Evolutionary conservation across 2,888 invertebrate genomes (phyloP).

Genomic region (Conus canariensis): DNA sequence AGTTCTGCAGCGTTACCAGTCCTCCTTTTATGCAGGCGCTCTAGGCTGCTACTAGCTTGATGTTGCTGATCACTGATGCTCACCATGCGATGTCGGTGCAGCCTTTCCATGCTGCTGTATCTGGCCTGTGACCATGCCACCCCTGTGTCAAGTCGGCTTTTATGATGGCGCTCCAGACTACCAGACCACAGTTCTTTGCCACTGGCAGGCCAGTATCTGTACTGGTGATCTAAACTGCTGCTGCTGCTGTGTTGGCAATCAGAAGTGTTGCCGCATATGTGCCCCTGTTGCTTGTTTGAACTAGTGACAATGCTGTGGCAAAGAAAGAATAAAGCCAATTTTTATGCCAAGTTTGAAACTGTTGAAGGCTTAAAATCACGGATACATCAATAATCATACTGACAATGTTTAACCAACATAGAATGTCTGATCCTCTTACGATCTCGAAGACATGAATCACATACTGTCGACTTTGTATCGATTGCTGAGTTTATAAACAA

Average conservation of each 20-base stretch:
- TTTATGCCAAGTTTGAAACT: not conserved
- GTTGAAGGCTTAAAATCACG: no score
- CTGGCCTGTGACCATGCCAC: not conserved
- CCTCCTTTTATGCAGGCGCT: not conserved
- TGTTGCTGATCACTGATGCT: not conserved
- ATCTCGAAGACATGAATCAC: not conserved
- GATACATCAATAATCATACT: no score
- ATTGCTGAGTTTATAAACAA: not conserved
- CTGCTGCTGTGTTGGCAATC: not conserved
- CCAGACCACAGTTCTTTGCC: not conserved
- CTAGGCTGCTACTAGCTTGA: not conserved
- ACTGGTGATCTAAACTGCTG: not conserved
- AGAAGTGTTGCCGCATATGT: not conserved
- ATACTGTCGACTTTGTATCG: not conserved
- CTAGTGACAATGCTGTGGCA: not conserved
- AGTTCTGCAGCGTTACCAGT: slow-evolving; percentile 2
- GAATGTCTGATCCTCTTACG: no score
- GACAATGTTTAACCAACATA: no score
- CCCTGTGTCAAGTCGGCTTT: slow-evolving; percentile 7
- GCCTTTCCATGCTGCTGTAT: not conserved
- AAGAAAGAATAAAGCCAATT: not conserved
- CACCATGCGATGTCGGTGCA: not conserved
- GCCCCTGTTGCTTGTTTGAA: not conserved
- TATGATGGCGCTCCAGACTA: slow-evolving; percentile 5
- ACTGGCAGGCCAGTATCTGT: not conserved